These are phyloP conservation scores for Hippocampus comes DNA, from an alignment of 2,113 vertebrate species.

Conservation along the genomic window DNA sequence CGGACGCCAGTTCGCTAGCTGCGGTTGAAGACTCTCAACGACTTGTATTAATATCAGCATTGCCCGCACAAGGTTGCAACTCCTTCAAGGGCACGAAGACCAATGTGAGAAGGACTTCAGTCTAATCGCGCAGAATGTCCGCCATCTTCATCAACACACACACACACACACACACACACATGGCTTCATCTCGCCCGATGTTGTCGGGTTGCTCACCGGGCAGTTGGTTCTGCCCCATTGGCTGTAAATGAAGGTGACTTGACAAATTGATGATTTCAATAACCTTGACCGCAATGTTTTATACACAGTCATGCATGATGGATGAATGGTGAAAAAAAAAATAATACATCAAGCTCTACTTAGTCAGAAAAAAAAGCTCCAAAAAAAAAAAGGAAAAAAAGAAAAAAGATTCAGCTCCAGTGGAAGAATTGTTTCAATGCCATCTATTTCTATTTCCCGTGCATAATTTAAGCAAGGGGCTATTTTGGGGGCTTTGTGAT, in stretches of 20 bases:
- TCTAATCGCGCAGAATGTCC: neutral
- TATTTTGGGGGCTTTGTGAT: slow-evolving; percentile 58
- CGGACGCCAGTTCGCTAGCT: neutral
- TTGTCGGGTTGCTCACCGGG: no score
- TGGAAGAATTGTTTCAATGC: slow-evolving; percentile 37
- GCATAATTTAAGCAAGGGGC: slow-evolving; percentile 62
- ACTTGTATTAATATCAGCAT: neutral
- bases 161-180: no score
- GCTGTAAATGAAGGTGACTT: no score
- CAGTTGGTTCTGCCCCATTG: no score
- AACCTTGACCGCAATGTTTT: no score
- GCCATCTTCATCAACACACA: neutral
- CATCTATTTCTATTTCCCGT: slow-evolving; percentile 58
- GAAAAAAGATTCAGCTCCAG: slow-evolving; percentile 4
- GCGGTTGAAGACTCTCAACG: neutral
- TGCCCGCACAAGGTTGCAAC: neutral
- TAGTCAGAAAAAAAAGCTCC: no score
- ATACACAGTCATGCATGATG: no score
- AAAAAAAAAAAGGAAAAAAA: no score
- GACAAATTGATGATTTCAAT: no score
- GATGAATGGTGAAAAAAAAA: no score
- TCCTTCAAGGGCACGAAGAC: neutral
- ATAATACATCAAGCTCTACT: no score
- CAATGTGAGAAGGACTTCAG: neutral
- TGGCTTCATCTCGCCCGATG: neutral